These are phyloP conservation scores for Zenarchopterus dispar DNA, from an alignment of 2,797 vertebrate genomes.

Conservation along the genomic window DNA sequence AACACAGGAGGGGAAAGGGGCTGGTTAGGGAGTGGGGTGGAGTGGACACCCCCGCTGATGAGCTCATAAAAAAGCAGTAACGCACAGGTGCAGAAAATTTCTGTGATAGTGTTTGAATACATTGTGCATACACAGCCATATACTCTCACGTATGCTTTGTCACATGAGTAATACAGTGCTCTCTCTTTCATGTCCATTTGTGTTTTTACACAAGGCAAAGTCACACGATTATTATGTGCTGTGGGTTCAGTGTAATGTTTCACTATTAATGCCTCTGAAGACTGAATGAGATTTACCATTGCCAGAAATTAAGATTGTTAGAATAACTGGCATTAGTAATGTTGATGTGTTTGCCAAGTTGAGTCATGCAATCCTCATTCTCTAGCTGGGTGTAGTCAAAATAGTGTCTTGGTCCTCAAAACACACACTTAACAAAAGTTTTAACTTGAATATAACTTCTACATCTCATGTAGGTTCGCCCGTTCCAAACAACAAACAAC, in stretches of 20 bases:
- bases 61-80: conserved; percentile 61
- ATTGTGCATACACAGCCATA: conserved; percentile 24
- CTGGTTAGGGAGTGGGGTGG: conserved; percentile 30
- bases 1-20: conserved; percentile 46
- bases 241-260: conserved; percentile 49
- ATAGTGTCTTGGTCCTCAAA: no score
- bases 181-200: conserved; percentile 67
- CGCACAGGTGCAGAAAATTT: conserved; percentile 61
- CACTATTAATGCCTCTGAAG: conserved; percentile 35
- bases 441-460: no score
- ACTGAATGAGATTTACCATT: conserved; percentile 17
- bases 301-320: conserved; percentile 7
- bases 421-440: no score
- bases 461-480: no score
- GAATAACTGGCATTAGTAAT: conserved; percentile 1
- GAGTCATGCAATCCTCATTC: not conserved
- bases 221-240: conserved; percentile 49
- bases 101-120: conserved; percentile 27
- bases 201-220: conserved; percentile 62
- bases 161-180: conserved; percentile 24
- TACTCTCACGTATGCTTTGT: conserved; percentile 28
- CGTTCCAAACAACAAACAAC: no score
- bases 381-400: not conserved
- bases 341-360: conserved; percentile 14
- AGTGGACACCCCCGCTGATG: conserved; percentile 40